Conservation (phyloP, 2,888 invertebrate species). For the Ormyrus nitidulus region DNA sequence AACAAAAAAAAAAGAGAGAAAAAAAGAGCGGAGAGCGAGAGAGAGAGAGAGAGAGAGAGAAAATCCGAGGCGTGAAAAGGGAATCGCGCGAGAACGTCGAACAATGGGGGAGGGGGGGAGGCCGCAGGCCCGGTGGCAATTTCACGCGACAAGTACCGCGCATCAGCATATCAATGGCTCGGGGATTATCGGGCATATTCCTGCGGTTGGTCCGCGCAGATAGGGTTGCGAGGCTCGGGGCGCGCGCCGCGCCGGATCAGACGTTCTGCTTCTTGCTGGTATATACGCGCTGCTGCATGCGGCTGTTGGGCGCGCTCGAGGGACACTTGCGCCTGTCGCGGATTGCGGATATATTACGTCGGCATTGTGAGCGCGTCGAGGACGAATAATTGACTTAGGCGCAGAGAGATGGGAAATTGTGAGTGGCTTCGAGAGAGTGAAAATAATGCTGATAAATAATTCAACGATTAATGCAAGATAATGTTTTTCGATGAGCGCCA, state of each 20-base stretch:
- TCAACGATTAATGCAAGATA: no score
- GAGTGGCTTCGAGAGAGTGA: no score
- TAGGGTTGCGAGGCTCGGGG: slow-evolving; percentile 76
- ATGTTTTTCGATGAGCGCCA: no score
- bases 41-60: slow-evolving; percentile 4
- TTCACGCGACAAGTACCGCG: slow-evolving; percentile 75
- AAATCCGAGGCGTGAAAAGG: background rate
- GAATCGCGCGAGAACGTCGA: slow-evolving; percentile 4
- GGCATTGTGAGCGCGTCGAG: no score
- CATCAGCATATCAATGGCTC: slow-evolving; percentile 75
- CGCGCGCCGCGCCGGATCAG: slow-evolving; percentile 43
- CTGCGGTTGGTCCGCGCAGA: slow-evolving; percentile 73
- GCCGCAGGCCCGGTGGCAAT: slow-evolving; percentile 74
- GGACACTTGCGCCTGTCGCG: no score
- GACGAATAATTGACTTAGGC: no score
- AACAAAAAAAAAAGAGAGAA: slow-evolving; percentile 55
- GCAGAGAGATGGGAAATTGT: no score
- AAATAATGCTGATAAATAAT: no score
- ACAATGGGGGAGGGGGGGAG: slow-evolving; percentile 5
- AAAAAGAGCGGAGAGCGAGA: background rate
- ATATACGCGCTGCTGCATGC: background rate
- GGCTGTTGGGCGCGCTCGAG: no score
- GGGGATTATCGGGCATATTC: slow-evolving; percentile 73
- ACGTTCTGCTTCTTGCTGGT: slow-evolving; percentile 24
- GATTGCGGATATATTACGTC: no score